Conservation (phyloP, 2,113 vertebrate genomes). For the Agapornis roseicollis region DNA sequence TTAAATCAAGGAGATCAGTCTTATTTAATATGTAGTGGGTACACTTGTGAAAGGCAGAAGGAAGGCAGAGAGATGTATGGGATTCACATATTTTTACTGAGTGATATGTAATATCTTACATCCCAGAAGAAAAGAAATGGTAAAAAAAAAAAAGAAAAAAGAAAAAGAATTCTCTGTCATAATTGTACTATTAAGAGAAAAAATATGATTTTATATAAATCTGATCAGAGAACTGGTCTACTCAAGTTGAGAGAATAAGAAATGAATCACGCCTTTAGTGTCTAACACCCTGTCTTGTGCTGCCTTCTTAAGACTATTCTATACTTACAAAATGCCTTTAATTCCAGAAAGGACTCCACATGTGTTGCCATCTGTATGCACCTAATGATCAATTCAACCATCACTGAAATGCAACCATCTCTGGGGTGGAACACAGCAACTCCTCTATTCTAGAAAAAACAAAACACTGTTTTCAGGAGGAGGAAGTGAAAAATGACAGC, state of each 20-base stretch:
- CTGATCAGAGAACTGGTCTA: neutral
- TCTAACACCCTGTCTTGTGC: neutral
- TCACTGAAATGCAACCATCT: neutral
- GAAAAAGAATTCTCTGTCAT: neutral
- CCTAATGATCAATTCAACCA: neutral
- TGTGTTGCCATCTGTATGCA: neutral
- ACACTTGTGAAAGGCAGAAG: neutral
- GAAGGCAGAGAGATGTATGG: neutral
- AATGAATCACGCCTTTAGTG: neutral
- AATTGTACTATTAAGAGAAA: neutral
- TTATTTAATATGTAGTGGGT: neutral
- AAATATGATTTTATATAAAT: neutral
- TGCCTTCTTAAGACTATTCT: neutral
- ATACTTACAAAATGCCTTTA: neutral
- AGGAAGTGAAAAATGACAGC: neutral
- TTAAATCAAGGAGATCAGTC: conserved; percentile 32
- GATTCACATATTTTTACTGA: neutral
- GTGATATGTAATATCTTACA: neutral
- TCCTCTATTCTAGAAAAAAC: neutral
- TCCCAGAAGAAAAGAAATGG: neutral
- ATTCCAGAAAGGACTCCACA: neutral
- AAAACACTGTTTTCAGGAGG: neutral
- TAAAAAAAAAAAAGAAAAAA: no score
- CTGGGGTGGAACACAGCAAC: neutral
- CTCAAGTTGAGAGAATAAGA: neutral